Percentiles rank a stretch among this genome's conserved stretches.
Evolutionary conservation across 2,797 vertebrate genomes (phyloP).

Genomic region (Bradypus variegatus): DNA sequence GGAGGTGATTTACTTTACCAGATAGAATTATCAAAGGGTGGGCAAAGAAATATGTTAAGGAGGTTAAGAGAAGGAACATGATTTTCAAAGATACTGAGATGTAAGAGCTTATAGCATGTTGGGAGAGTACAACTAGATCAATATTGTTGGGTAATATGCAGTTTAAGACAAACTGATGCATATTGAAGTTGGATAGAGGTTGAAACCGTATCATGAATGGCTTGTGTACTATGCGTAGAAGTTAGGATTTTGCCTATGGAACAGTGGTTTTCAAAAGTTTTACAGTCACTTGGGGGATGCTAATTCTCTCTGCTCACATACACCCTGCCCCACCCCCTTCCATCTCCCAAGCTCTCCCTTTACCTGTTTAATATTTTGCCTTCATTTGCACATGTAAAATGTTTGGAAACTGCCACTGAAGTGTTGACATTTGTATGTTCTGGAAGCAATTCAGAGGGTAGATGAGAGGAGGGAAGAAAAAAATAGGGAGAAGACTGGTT

Average conservation of each 20-base stretch:
- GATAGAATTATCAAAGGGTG: background rate
- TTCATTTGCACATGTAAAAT: background rate
- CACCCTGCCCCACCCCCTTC: background rate
- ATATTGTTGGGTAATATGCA: background rate
- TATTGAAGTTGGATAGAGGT: background rate
- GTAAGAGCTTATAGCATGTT: background rate
- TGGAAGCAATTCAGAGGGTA: background rate
- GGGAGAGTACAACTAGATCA: background rate
- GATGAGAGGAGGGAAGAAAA: background rate
- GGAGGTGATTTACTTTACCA: background rate
- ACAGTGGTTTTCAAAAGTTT: background rate
- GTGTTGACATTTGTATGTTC: background rate
- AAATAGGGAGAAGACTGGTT: background rate
- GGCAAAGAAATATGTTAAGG: background rate
- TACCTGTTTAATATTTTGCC: background rate
- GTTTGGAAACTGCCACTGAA: background rate
- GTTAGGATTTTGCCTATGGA: background rate
- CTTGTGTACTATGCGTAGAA: background rate
- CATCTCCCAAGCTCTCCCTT: background rate
- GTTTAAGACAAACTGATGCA: background rate
- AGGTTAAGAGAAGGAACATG: background rate
- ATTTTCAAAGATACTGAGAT: background rate
- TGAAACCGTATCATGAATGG: background rate
- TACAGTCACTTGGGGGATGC: background rate
- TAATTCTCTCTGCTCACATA: background rate